A percentile compares a stretch with the other conserved stretches of the same genome.
Conservation (phyloP, 1,140 invertebrate genomes). For the Pseudomyrmex dendroicus region DNA sequence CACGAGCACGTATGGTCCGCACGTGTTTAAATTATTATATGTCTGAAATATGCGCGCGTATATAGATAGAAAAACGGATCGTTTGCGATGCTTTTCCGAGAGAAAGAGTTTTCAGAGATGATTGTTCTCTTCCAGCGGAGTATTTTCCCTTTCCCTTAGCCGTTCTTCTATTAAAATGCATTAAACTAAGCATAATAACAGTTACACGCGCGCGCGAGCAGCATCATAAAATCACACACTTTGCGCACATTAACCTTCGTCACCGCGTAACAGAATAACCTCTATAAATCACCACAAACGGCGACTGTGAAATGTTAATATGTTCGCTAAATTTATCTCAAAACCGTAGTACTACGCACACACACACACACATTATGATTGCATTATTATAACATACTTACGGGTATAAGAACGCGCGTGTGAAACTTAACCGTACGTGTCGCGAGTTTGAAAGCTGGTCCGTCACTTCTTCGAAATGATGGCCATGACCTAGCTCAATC, state of each 20-base stretch:
- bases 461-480: conserved; percentile 9
- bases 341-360: background rate
- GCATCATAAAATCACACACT: background rate
- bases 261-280: conserved; percentile 25
- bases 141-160: conserved; percentile 37
- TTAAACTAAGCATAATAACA: conserved; percentile 65
- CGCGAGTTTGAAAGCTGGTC: background rate
- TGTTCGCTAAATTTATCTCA: conserved; percentile 20
- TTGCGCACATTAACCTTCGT: background rate
- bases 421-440: background rate
- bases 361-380: too few species aligned
- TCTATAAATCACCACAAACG: conserved; percentile 19
- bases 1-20: conserved; percentile 78
- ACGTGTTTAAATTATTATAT: conserved; percentile 82
- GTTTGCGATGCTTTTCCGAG: conserved; percentile 46
- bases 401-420: too few species aligned
- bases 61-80: conserved; percentile 43
- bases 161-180: conserved; percentile 50
- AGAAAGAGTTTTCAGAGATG: too few species aligned
- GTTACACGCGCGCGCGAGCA: background rate
- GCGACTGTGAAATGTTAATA: conserved; percentile 9
- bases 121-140: background rate
- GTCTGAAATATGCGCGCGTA: conserved; percentile 75
- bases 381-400: too few species aligned
- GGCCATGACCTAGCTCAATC: conserved; percentile 69